Conservation (phyloP, 2,113 vertebrate genomes). For the Polypterus bichir region DNA sequence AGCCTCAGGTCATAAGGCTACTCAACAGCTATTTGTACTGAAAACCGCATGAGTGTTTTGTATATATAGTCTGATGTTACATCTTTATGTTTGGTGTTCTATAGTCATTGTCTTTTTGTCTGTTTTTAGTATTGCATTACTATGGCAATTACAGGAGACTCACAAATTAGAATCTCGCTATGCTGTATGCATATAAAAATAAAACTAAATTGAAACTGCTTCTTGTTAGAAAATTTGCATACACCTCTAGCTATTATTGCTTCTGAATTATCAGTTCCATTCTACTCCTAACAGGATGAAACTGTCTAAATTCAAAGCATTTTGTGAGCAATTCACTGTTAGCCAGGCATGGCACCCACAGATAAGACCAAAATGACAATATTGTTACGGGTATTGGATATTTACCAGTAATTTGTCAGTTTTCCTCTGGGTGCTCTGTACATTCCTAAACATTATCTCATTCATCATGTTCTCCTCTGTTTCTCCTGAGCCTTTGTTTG, state of each 20-base stretch:
- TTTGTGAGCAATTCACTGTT: background rate
- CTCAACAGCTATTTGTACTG: too few species aligned
- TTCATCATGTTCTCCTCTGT: background rate
- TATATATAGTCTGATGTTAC: too few species aligned
- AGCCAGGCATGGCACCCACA: too few species aligned
- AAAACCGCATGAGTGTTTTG: background rate
- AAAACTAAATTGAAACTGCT: background rate
- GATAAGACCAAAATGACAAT: background rate
- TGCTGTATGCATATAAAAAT: background rate
- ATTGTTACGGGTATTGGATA: background rate
- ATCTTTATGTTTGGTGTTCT: background rate
- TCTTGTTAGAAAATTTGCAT: background rate
- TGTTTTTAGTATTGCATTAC: background rate
- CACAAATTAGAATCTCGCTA: background rate
- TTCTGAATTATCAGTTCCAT: background rate
- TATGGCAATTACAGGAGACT: background rate
- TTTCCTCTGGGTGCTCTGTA: too few species aligned
- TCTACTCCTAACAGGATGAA: background rate
- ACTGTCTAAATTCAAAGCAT: background rate
- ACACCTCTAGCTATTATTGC: background rate
- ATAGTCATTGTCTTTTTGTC: background rate
- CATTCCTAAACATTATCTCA: background rate
- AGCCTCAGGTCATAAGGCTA: too few species aligned
- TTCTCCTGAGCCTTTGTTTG: background rate
- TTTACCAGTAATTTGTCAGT: background rate